phyloP scores from a whole-genome alignment of 2,113 vertebrate genomes.

The Sorex fumeus region DNA sequence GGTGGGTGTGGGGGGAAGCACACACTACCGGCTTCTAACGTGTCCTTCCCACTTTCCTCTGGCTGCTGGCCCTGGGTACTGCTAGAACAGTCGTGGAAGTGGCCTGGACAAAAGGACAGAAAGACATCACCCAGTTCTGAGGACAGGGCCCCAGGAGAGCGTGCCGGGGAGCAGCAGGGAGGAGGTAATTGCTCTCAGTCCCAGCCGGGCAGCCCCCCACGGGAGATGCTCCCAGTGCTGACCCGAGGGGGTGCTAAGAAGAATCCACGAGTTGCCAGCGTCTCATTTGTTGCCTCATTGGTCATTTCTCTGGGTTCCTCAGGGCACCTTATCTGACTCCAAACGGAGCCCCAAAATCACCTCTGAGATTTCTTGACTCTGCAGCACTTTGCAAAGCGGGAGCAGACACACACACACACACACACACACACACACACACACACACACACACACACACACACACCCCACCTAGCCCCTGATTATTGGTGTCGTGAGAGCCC shows the following conservation, averaged over 20 bases:
- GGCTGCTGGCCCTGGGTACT: accelerated
- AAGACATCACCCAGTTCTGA: not conserved
- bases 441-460: no score
- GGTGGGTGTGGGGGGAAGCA: no score
- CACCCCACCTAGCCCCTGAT: not conserved
- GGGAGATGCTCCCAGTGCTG: not conserved
- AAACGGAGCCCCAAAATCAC: not conserved
- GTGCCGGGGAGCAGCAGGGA: not conserved
- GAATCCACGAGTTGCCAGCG: not conserved
- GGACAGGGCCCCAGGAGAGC: not conserved
- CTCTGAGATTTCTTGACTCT: not conserved
- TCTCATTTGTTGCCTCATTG: not conserved
- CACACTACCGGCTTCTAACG: no score
- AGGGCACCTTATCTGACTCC: not conserved
- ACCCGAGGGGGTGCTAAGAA: not conserved
- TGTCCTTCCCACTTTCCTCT: not conserved
- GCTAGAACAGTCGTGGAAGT: not conserved
- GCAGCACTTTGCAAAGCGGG: not conserved
- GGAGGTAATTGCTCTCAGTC: not conserved
- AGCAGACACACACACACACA: no score
- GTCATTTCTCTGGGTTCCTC: not conserved
- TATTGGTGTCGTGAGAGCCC: not conserved
- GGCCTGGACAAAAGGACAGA: not conserved
- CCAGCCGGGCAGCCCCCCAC: no score
- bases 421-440: no score